Evolutionary conservation across 2,888 invertebrate species (phyloP), one percentile per base, ranked within the genome.

Genomic region (Rosalia funebris): DNA sequence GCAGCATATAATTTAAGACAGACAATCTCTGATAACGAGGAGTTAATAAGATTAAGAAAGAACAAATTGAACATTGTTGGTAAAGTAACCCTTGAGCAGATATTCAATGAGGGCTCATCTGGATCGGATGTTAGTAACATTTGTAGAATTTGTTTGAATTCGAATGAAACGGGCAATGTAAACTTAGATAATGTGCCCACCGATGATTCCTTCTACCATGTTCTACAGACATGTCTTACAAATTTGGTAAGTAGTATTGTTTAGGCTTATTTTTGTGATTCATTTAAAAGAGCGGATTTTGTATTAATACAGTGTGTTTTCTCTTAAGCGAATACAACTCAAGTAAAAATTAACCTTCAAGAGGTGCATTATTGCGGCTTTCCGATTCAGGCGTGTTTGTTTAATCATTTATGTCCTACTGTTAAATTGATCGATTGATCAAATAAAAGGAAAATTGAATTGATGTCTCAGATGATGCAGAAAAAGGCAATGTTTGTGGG

Each of bases 131-230:
- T n/a, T n/a, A n/a, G 16, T 32, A 16, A 48, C 1, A 37, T 48
- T 32, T 48, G 48, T 19, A 37, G 36, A 20, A 37, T 48, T 11
- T 48, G 48, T 9, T 48, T 48, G 12, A 36, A 48, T 16, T 9
- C n/a, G 0, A 12, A 16, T 0, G 37, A 32, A 19, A 34, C 11
- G 11, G 12, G 12, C 11, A 17, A 19, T 19, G 9, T 19, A 7
- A 36, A 9, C 10, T 34, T 48, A 36, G 32, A 34, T 34, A 10
- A 10, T 7, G 36, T 17, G 0, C 11, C n/a, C 10, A 5, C n/a
- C 4, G 36, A 48, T 11, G 10, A 16, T 20, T 37, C 34, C n/a
- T 17, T 41, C n/a, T 11, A 1, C 1, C 3, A 2, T 19, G 48
- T 36, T 16, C 34, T 48, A 12, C 34, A 36, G 2, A 12, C 16